Evolutionary conservation across 2,888 invertebrate genomes (phyloP).

Genomic region (Nineta flava): DNA sequence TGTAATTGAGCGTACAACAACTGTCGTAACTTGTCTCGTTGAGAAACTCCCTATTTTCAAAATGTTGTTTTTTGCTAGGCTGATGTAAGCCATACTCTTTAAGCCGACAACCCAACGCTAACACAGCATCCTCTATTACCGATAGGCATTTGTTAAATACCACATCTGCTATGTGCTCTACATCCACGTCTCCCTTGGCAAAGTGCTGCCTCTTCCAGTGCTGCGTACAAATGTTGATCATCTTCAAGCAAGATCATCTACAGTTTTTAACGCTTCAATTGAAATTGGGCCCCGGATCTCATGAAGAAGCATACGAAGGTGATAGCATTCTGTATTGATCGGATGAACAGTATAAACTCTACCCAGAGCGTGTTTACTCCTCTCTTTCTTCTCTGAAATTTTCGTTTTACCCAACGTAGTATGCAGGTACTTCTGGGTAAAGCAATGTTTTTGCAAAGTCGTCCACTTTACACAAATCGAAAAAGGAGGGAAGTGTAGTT

Average conservation of each 20-base stretch:
- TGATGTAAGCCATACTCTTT: too few species aligned
- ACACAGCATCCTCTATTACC: slow-evolving; percentile 23
- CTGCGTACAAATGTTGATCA: slow-evolving; percentile 14
- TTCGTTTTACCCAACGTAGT: not conserved
- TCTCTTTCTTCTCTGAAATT: slow-evolving; percentile 1
- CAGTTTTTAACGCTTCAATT: slow-evolving; percentile 18
- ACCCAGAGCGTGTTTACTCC: slow-evolving; percentile 5
- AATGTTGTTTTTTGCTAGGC: slow-evolving; percentile 10
- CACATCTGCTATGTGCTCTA: not conserved
- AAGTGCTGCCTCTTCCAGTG: slow-evolving; percentile 11
- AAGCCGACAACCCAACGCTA: too few species aligned
- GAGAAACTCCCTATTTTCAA: slow-evolving; percentile 10
- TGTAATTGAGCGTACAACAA: too few species aligned
- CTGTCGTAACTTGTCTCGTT: too few species aligned
- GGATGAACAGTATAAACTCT: slow-evolving; percentile 13
- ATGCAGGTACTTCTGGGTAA: slow-evolving; percentile 14
- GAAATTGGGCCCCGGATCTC: slow-evolving; percentile 18
- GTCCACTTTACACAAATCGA: not conserved
- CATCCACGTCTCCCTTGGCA: not conserved
- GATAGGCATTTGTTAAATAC: slow-evolving; percentile 3
- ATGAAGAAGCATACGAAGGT: slow-evolving; percentile 17
- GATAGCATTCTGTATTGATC: slow-evolving; percentile 16
- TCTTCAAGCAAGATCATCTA: slow-evolving; percentile 17
- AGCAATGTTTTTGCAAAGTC: slow-evolving; percentile 5
- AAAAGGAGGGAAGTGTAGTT: slow-evolving; percentile 9